Conservation (phyloP, 2,797 vertebrate species). For the Dendrocincla fuliginosa region DNA sequence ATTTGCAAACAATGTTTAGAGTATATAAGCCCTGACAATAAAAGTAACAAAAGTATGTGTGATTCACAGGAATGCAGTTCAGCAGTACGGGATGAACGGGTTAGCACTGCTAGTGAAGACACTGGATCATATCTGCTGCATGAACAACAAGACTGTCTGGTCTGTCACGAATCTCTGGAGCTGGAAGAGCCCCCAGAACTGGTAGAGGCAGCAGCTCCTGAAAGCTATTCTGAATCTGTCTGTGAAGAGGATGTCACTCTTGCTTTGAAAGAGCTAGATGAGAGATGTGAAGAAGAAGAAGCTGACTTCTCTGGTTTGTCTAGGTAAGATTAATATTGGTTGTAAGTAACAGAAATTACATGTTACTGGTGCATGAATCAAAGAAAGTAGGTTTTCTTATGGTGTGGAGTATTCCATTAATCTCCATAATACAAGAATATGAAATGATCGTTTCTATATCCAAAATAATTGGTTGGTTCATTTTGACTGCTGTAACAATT, state of each 20-base stretch:
- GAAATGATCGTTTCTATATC: neutral
- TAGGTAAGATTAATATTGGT: conserved; percentile 78
- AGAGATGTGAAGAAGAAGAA: conserved; percentile 96
- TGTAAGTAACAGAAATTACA: neutral
- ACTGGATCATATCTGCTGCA: conserved; percentile 84
- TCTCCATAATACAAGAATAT: neutral
- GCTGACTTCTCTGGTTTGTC: conserved; percentile 93
- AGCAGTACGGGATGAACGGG: conserved; percentile 86
- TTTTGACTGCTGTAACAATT: neutral
- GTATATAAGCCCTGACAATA: neutral
- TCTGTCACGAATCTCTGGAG: conserved; percentile 84
- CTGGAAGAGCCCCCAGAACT: conserved; percentile 83
- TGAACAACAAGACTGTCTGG: conserved; percentile 80
- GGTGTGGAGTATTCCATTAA: neutral
- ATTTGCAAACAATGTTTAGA: neutral
- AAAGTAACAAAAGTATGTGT: neutral
- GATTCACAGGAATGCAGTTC: conserved; percentile 84
- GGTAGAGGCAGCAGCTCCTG: conserved; percentile 81
- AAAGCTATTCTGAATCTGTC: conserved; percentile 87
- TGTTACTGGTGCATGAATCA: neutral
- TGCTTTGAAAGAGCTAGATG: conserved; percentile 94
- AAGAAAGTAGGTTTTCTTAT: neutral
- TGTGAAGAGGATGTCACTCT: conserved; percentile 96
- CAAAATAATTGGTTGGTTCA: neutral
- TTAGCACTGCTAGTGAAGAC: conserved; percentile 89